Percentiles rank a stretch among this genome's conserved stretches.
phyloP scores from a whole-genome alignment of 2,797 vertebrate genomes.

The Aldrovandia affinis region DNA sequence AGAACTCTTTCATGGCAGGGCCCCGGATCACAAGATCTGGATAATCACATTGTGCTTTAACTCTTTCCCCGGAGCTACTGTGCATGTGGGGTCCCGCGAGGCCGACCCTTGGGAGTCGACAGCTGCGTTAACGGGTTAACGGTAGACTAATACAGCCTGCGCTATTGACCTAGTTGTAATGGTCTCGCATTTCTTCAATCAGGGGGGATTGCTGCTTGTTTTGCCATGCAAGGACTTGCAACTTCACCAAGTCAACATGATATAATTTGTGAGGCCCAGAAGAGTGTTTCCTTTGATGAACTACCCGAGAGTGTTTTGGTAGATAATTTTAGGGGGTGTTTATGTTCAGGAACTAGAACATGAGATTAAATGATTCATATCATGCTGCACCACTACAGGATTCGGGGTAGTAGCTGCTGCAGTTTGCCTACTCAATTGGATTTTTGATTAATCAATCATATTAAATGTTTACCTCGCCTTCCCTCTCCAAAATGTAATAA shows the following conservation, averaged over 20 bases:
- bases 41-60: slow-evolving; percentile 72
- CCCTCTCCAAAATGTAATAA: no score
- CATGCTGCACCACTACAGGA: no score
- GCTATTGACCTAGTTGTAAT: neutral
- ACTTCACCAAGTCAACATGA: neutral
- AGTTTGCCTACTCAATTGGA: neutral
- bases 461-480: no score
- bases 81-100: neutral
- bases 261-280: neutral
- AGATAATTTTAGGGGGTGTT: neutral
- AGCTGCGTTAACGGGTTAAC: neutral
- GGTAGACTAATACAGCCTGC: neutral
- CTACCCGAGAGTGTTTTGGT: neutral
- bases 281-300: neutral
- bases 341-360: neutral
- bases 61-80: slow-evolving; percentile 42
- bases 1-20: slow-evolving; percentile 65
- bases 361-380: neutral
- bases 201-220: neutral
- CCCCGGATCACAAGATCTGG: slow-evolving; percentile 74
- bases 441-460: no score
- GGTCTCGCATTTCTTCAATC: neutral
- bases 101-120: neutral
- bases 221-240: neutral
- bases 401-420: no score